Evolutionary conservation across 53 echinoderm and acorn worm species (phyloP).

Genomic region (Holothuria leucospilota): DNA sequence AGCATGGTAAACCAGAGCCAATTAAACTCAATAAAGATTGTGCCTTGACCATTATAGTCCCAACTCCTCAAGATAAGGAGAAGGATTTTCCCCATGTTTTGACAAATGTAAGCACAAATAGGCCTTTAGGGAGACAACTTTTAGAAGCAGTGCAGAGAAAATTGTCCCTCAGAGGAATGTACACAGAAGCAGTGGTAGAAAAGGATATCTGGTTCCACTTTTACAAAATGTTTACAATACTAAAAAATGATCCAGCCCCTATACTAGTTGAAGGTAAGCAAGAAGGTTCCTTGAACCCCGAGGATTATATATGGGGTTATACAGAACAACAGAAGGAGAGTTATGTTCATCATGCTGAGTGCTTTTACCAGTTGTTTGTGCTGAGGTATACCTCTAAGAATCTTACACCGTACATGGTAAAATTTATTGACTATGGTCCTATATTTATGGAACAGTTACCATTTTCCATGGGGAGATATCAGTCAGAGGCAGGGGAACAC

Average conservation of each 20-base stretch:
- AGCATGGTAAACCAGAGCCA: conserved; percentile 59
- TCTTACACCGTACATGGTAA: conserved; percentile 77
- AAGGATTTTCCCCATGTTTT: conserved; percentile 47
- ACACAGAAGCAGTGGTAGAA: conserved; percentile 12
- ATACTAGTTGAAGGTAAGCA: not conserved
- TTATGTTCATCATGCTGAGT: not conserved
- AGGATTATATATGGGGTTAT: conserved; percentile 47
- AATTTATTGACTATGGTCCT: conserved; percentile 62
- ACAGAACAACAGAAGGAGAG: not conserved
- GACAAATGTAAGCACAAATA: conserved; percentile 56
- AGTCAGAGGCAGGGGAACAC: conserved; percentile 77
- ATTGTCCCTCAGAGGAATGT: conserved; percentile 3
- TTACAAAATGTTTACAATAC: conserved; percentile 16
- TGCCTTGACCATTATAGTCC: conserved; percentile 62
- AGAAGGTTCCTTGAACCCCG: conserved; percentile 34
- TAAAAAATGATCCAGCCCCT: conserved; percentile 8
- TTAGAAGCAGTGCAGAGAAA: not conserved
- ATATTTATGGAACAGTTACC: conserved; percentile 59
- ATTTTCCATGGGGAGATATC: conserved; percentile 64
- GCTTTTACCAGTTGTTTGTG: conserved; percentile 70
- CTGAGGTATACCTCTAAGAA: conserved; percentile 52
- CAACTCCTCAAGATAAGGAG: conserved; percentile 2
- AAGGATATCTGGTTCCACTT: conserved; percentile 31
- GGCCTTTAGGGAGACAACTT: not conserved
- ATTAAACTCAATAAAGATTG: conserved; percentile 62